Evolutionary conservation across 1,140 invertebrate species (phyloP).

Genomic region (Polypedilum vanderplanki): DNA sequence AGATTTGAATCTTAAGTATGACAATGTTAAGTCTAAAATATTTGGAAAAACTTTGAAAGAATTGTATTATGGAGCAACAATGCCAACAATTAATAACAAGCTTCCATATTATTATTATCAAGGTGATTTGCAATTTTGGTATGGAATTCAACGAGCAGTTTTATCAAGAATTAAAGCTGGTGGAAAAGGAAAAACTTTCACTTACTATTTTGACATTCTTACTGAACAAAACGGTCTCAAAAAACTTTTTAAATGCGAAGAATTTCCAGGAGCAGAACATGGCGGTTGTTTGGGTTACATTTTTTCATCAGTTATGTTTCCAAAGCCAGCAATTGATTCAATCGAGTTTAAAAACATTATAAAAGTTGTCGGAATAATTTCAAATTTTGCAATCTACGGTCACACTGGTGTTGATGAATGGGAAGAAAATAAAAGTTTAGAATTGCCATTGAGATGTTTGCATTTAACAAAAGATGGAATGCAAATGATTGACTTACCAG

Average conservation of each 20-base stretch:
- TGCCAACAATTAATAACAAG: neutral
- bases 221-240: conserved; percentile 35
- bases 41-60: conserved; percentile 34
- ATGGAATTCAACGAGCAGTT: conserved; percentile 42
- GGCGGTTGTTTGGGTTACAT: conserved; percentile 58
- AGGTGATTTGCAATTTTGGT: conserved; percentile 41
- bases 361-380: conserved; percentile 47
- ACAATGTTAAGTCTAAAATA: conserved; percentile 18
- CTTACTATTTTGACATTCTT: conserved; percentile 45
- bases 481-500: conserved; percentile 41
- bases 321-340: too few species aligned
- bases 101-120: neutral
- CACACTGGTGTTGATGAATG: conserved; percentile 34
- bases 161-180: conserved; percentile 35
- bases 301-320: conserved; percentile 38
- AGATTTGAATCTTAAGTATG: neutral
- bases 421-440: too few species aligned
- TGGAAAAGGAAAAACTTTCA: conserved; percentile 41
- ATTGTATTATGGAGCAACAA: neutral
- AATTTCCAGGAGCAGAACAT: conserved; percentile 49
- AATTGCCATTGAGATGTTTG: conserved; percentile 38
- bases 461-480: conserved; percentile 41
- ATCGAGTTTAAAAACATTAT: conserved; percentile 39
- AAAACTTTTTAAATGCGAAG: neutral
- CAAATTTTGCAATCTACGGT: conserved; percentile 42